Percentiles rank a stretch among this genome's conserved stretches.
Evolutionary conservation across 2,113 vertebrate genomes (phyloP).

Genomic region (Hemibates koningsi): DNA sequence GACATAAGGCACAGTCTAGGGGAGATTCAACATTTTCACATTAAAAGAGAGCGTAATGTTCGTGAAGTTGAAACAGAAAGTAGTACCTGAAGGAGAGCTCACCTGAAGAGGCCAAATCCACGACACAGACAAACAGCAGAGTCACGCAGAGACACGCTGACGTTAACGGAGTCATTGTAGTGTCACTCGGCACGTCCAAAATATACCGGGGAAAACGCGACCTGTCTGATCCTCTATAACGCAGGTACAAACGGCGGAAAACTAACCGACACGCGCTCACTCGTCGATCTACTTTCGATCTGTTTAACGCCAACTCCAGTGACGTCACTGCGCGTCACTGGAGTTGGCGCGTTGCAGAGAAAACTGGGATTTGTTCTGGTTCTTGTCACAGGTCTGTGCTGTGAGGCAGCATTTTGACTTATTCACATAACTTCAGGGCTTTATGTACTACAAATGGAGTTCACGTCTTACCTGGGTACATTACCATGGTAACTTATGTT

Average conservation of each 20-base stretch:
- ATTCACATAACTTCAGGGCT: background rate
- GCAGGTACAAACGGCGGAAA: accelerated
- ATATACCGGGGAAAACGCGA: accelerated
- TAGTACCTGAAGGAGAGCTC: background rate
- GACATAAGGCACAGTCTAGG: background rate
- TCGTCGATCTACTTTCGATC: background rate
- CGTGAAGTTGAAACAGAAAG: background rate
- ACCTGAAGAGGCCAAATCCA: background rate
- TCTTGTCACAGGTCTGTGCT: background rate
- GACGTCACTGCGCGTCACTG: accelerated
- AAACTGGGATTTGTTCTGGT: background rate
- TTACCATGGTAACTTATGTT: background rate
- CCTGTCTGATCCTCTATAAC: background rate
- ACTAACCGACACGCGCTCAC: accelerated
- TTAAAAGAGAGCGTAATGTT: accelerated
- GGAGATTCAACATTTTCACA: accelerated
- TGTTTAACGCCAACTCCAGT: background rate
- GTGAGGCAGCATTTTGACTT: accelerated
- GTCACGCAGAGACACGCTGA: accelerated
- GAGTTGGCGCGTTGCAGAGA: accelerated
- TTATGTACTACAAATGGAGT: accelerated
- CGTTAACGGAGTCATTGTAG: accelerated
- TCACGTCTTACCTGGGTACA: background rate
- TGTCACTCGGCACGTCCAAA: accelerated
- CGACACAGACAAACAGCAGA: accelerated